Evolutionary conservation across 2,888 invertebrate species (phyloP).

Genomic region (Eumacrocentrus americanus): DNA sequence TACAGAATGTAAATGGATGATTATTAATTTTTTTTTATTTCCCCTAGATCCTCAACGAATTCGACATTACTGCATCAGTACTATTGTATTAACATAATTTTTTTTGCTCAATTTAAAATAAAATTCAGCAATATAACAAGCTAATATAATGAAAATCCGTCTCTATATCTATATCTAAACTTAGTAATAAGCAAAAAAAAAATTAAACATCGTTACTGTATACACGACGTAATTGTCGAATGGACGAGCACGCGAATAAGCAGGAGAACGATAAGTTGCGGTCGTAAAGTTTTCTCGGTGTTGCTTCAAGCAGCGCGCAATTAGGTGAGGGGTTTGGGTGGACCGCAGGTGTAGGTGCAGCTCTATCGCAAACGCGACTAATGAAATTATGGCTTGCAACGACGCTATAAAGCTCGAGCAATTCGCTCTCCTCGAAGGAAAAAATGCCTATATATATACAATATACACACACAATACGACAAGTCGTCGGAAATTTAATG

Average conservation of each 20-base stretch:
- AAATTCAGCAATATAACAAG: too few species aligned
- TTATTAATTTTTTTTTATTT: too few species aligned
- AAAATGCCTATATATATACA: neutral
- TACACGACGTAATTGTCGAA: slow-evolving; percentile 37
- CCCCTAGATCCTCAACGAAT: too few species aligned
- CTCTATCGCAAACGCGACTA: slow-evolving; percentile 13
- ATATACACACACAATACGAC: neutral
- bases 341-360: slow-evolving; percentile 15
- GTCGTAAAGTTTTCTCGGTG: slow-evolving; percentile 31
- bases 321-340: slow-evolving; percentile 3
- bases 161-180: too few species aligned
- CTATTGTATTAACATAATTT: too few species aligned
- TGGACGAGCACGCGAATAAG: slow-evolving; percentile 34
- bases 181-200: slow-evolving; percentile 28
- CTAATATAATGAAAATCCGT: too few species aligned
- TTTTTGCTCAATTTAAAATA: too few species aligned
- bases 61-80: too few species aligned
- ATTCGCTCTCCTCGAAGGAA: neutral
- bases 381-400: slow-evolving; percentile 23
- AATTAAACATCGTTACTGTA: slow-evolving; percentile 33
- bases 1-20: too few species aligned
- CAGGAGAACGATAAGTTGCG: slow-evolving; percentile 36
- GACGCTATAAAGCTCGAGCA: slow-evolving; percentile 5
- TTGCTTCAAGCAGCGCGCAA: slow-evolving; percentile 19
- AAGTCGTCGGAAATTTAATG: neutral